phyloP scores from a whole-genome alignment of 2,797 vertebrate species.

The Chaetophractus vellerosus region DNA sequence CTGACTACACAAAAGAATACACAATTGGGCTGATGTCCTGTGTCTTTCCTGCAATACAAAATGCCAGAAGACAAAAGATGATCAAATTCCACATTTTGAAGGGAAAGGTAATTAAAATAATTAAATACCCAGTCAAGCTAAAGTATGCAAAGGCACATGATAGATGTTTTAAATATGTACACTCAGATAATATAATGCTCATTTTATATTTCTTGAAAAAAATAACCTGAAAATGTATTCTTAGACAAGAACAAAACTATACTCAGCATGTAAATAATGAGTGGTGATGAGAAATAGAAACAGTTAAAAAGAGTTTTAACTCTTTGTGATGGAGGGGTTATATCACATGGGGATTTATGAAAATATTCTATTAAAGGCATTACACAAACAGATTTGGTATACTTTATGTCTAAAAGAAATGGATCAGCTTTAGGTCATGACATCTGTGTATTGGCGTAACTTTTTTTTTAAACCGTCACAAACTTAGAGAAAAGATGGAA shows the following conservation, averaged over 20 bases:
- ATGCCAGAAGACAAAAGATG: background rate
- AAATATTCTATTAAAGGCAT: conserved; percentile 15
- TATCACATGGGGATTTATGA: background rate
- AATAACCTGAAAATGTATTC: conserved; percentile 7
- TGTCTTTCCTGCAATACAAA: conserved; percentile 14
- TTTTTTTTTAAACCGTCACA: background rate
- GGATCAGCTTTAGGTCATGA: background rate
- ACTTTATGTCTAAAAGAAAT: conserved; percentile 10
- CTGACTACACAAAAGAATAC: background rate
- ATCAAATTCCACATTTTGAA: conserved; percentile 2
- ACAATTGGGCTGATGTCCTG: background rate
- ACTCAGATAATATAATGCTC: conserved; percentile 21
- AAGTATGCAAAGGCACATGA: conserved; percentile 9
- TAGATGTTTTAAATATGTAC: background rate
- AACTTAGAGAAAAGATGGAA: background rate
- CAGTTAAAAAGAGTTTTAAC: background rate
- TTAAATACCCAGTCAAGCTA: background rate
- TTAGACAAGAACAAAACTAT: background rate
- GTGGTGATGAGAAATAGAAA: background rate
- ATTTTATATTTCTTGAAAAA: conserved; percentile 35
- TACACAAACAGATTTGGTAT: background rate
- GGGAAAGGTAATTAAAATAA: conserved; percentile 18
- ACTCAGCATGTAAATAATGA: background rate
- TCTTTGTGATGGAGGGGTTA: background rate
- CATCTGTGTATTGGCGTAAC: background rate